Base-by-base conservation (phyloP, 2,888 invertebrate genomes). In the Catotricha subobsoleta region DNA sequence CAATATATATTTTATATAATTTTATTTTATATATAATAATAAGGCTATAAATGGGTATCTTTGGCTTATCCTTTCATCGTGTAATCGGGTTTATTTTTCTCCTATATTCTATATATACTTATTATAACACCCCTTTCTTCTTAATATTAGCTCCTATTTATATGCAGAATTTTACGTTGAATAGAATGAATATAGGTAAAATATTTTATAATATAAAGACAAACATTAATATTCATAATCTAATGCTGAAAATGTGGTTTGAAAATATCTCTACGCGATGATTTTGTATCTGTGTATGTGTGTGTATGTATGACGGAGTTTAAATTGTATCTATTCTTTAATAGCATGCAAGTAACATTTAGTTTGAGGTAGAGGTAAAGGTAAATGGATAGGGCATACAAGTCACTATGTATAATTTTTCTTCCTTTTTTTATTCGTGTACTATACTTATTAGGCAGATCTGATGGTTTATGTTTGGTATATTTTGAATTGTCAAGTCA, bases 61-160 rank as follows among this genome's bases (percentile, higher is more conserved):
- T 39, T 39, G 20, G 30, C 30, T 39, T 31, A 30, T 39, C 31
- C 31, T 39, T 39, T 39, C 30, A 39, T 39, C 39, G 31, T 39
- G 31, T 39, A 39, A 39, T 39, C 39, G 31, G 39, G 36, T 36
- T 36, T 36, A 36, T 36, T 36, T 36, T 36, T 36, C 36, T 36
- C 21, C 25, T 35, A 35, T 35, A 35, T 35, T 35, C 13, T 16
- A 18, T n/a, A n/a, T n/a, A n/a, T n/a, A n/a, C n/a, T n/a, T n/a
- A 34, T 13, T 13, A n/a, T 15, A 15, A 30, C 12, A 36, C 20
- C 36, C 36, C 36, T 36, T 36, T 36, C 25, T 23, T 23, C 25
- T 36, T 36, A n/a, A 6, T 36, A 36, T 36, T 36, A 36, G 36
- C 36, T 36, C 13, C 36, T 36, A 36, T 36, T 36, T 36, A 36